These are phyloP conservation scores for Theocolax elegans DNA, from an alignment of 1,140 invertebrate genomes.

Conservation along the genomic window DNA sequence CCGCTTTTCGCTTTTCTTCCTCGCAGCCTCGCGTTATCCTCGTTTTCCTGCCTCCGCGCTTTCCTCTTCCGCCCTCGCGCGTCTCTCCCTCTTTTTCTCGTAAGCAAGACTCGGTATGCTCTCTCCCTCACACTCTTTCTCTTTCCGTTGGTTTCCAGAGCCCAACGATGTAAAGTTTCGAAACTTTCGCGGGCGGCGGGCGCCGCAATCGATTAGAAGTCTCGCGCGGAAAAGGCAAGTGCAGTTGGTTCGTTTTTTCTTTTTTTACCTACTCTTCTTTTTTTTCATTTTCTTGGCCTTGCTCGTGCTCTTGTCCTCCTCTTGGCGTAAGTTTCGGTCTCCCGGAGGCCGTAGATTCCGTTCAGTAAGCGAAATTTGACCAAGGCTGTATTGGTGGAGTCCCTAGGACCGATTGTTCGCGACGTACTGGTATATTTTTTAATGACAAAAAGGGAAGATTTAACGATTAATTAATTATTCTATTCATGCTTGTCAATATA, in stretches of 20 bases:
- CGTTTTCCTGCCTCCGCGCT: conserved; percentile 30
- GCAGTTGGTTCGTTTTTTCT: conserved; percentile 49
- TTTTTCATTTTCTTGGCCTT: conserved; percentile 32
- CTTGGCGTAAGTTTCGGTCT: not conserved
- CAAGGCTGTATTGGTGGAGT: no score
- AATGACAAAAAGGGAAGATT: no score
- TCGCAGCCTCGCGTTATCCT: conserved; percentile 36
- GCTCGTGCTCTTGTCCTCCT: conserved; percentile 2
- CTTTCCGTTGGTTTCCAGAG: not conserved
- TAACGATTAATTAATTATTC: no score
- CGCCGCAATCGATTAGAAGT: conserved; percentile 64
- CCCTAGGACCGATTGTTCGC: no score
- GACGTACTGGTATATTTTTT: no score
- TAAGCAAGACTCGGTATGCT: conserved; percentile 6
- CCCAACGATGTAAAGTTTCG: conserved; percentile 60
- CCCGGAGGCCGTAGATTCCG: not conserved
- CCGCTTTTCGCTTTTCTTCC: conserved; percentile 30
- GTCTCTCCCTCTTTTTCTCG: conserved; percentile 32
- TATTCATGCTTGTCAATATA: no score
- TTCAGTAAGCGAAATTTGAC: not conserved
- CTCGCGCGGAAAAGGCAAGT: conserved; percentile 55
- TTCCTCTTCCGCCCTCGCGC: conserved; percentile 36
- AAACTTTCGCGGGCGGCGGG: conserved; percentile 51
- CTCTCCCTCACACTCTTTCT: not conserved
- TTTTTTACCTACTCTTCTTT: conserved; percentile 25